These are phyloP conservation scores for Chionoecetes opilio DNA, from an alignment of 1,140 invertebrate genomes.

Conservation along the genomic window DNA sequence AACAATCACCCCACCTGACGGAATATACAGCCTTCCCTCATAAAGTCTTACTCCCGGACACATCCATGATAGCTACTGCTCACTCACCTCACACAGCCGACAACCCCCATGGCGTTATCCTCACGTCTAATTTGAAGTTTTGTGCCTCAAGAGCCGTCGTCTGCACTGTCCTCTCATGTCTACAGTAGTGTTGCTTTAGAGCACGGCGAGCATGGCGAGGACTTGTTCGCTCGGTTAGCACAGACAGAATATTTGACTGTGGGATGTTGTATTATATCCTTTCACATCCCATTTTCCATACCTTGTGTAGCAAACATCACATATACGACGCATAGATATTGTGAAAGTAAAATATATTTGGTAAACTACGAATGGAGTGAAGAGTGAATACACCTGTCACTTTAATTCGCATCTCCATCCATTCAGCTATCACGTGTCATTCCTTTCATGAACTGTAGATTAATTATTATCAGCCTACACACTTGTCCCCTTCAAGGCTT, in stretches of 20 bases:
- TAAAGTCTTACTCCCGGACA: background rate
- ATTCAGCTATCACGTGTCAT: background rate
- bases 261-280: too few relatives aligned
- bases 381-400: background rate
- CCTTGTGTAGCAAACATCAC: too few relatives aligned
- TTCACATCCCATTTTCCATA: too few relatives aligned
- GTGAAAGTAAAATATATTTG: too few relatives aligned
- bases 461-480: background rate
- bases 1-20: background rate
- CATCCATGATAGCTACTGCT: background rate
- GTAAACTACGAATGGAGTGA: background rate
- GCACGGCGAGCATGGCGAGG: too few relatives aligned
- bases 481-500: background rate
- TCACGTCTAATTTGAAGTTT: background rate
- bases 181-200: too few relatives aligned
- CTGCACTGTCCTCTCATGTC: background rate
- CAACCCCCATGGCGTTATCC: background rate
- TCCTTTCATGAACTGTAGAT: background rate
- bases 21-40: background rate
- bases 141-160: background rate
- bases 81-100: slow-evolving; percentile 3
- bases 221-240: too few relatives aligned
- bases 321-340: too few relatives aligned
- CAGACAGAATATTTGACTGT: too few relatives aligned
- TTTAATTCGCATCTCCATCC: background rate